Conservation (phyloP, 2,797 vertebrate genomes). For the Sebastes kiyomatsui region DNA sequence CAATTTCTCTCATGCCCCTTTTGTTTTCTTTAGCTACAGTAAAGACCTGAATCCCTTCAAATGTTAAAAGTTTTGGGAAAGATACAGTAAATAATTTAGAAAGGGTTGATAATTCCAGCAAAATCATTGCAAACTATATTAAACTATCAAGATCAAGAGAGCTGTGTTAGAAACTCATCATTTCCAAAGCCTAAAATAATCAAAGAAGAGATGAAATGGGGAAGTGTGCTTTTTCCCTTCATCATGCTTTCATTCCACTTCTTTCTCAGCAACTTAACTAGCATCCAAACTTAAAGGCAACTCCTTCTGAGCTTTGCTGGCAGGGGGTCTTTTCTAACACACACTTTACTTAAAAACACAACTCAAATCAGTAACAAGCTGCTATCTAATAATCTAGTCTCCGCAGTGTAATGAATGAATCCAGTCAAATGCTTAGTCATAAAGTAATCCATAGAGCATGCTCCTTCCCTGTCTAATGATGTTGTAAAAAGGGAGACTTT, state of each 20-base stretch:
- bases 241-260: slow-evolving; percentile 14
- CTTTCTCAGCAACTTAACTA: slow-evolving; percentile 32
- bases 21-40: background rate
- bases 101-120: background rate
- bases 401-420: background rate
- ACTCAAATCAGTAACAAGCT: background rate
- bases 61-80: background rate
- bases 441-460: background rate
- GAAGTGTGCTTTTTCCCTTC: background rate
- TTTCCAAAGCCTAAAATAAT: slow-evolving; percentile 36
- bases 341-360: slow-evolving; percentile 8
- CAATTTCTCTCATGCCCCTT: background rate
- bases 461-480: background rate
- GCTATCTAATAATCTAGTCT: background rate
- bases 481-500: background rate
- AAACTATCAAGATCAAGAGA: slow-evolving; percentile 24
- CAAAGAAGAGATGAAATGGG: slow-evolving; percentile 4
- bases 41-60: background rate
- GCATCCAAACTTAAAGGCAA: slow-evolving; percentile 53
- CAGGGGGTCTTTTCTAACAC: slow-evolving; percentile 41
- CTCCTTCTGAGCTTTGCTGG: slow-evolving; percentile 55
- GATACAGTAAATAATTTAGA: background rate
- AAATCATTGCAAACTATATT: background rate
- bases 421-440: background rate
- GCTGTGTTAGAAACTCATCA: slow-evolving; percentile 38